These are phyloP conservation scores for Synergus umbraculus DNA, from an alignment of 2,888 invertebrate species.

Conservation along the genomic window DNA sequence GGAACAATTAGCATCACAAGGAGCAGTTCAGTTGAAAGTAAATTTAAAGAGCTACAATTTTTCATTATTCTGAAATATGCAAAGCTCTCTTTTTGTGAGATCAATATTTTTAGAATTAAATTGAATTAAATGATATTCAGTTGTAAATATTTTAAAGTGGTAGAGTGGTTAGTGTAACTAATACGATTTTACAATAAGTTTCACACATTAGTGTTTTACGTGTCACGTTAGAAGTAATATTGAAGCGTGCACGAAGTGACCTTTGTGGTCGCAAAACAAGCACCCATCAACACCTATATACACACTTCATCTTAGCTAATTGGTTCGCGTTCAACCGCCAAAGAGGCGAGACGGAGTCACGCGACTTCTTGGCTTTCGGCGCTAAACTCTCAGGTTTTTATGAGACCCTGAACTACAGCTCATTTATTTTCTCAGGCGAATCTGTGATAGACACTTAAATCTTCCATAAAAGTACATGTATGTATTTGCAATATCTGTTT, in stretches of 20 bases:
- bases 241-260: constrained; percentile 1
- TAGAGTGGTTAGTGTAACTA: no score
- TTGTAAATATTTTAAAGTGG: no score
- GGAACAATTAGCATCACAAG: neutral
- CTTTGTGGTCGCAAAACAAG: constrained; percentile 52
- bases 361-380: constrained; percentile 33
- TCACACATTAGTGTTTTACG: neutral
- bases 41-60: neutral
- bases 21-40: neutral
- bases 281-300: constrained; percentile 46
- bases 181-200: neutral
- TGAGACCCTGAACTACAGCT: neutral
- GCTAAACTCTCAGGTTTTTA: constrained; percentile 20
- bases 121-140: no score
- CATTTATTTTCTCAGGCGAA: constrained; percentile 11
- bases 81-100: neutral
- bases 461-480: neutral
- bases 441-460: constrained; percentile 3
- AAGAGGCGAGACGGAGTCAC: constrained; percentile 35
- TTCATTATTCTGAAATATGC: neutral
- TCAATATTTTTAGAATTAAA: neutral
- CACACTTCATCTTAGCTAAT: constrained; percentile 53
- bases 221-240: neutral
- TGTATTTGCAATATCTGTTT: neutral
- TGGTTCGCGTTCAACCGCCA: constrained; percentile 46